Percentiles rank a stretch among this genome's conserved stretches.
phyloP scores from a whole-genome alignment of 2,113 vertebrate species.

The Periophthalmus modestus region DNA sequence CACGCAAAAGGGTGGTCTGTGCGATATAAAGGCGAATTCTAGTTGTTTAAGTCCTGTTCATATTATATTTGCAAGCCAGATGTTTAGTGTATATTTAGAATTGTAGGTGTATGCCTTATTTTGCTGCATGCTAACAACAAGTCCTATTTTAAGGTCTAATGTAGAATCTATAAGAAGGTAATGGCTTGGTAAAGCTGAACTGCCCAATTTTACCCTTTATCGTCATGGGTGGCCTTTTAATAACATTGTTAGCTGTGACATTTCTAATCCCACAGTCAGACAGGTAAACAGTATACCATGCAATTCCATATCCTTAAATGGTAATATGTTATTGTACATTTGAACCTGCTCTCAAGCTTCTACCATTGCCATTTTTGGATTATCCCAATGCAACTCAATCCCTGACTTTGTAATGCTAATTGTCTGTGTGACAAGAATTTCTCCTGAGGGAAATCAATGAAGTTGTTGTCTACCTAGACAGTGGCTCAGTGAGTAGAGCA shows the following conservation, averaged over 20 bases:
- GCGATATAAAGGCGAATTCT: slow-evolving; percentile 15
- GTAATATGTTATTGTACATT: not conserved
- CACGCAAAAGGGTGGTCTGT: slow-evolving; percentile 48
- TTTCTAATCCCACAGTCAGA: not conserved
- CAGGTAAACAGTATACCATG: not conserved
- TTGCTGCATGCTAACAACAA: slow-evolving; percentile 46
- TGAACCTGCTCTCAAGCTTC: not conserved
- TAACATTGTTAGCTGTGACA: not conserved
- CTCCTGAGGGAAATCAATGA: too few relatives aligned
- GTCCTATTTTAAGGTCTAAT: slow-evolving; percentile 66
- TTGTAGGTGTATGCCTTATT: slow-evolving; percentile 31
- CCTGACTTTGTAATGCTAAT: not conserved
- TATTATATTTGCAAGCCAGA: slow-evolving; percentile 22
- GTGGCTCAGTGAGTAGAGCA: too few relatives aligned
- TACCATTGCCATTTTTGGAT: not conserved
- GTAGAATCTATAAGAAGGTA: slow-evolving; percentile 65
- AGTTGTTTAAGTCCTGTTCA: slow-evolving; percentile 20
- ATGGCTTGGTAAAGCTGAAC: slow-evolving; percentile 53
- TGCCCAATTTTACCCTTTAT: not conserved
- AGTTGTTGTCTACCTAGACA: too few relatives aligned
- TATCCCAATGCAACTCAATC: not conserved
- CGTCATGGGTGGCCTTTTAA: slow-evolving; percentile 1
- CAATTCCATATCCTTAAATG: not conserved
- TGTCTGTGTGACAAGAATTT: too few relatives aligned
- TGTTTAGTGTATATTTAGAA: slow-evolving; percentile 41